Evolutionary conservation across 1,140 invertebrate species (phyloP), one percentile per base, ranked within the genome.

Genomic region (Leptopilina clavipes): DNA sequence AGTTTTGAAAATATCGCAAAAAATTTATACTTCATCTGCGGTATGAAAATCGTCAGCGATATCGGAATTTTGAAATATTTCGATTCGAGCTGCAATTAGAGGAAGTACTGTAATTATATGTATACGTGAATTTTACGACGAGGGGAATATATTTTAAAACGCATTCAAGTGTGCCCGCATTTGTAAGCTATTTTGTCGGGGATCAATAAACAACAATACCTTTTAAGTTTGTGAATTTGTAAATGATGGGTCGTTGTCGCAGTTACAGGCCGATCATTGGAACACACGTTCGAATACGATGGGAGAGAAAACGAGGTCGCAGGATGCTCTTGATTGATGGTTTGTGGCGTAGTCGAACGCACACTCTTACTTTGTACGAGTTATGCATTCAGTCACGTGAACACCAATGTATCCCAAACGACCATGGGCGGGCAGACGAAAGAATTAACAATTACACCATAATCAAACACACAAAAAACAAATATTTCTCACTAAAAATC

Each of bases 301-400:
- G 59, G 59, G 59, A 65, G 59, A 65, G 59, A 65, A 65, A 65
- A 65, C 59, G 59, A 65, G 59, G 59, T 65, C 59, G 59, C 59
- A 65, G 59, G 59, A 65, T 65, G 59, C 59, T 31, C 59, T 65
- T 65, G 59, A 65, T 65, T 65, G 59, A 65, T 65, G 59, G 59
- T 65, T 65, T 65, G 25, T 65, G 11, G 59, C 59, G 59, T 22
- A 31, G 25, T 31, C 25, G 11, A 31, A 31, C 25, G 59, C 22
- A 37, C 59, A 37, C 59, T 65, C 12, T 65, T 65, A 37, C 25
- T 31, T 31, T 65, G 25, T n/a, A 65, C n/a, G 59, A 37, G 59
- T 37, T n/a, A 31, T 65, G 59, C 19, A 25, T 37, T 31, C 59
- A 31, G 59, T 65, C 59, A 65, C 59, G 59, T 65, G 25, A 5